Percentiles rank a stretch among this genome's conserved stretches.
phyloP scores from a whole-genome alignment of 2,888 invertebrate species.

The Plusia festucae region DNA sequence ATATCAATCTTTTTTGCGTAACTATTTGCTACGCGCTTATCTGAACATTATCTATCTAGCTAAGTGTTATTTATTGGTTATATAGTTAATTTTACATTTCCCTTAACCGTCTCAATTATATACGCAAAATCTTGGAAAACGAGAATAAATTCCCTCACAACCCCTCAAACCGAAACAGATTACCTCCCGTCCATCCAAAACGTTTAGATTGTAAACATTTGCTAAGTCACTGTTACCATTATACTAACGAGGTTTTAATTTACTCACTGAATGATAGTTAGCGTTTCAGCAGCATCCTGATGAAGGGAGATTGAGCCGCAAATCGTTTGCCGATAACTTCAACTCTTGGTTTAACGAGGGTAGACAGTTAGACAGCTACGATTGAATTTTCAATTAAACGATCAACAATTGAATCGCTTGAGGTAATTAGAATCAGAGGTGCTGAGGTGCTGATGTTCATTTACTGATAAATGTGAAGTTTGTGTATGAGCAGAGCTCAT shows the following conservation, averaged over 20 bases:
- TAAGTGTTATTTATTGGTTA: too few relatives aligned
- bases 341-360: slow-evolving; percentile 24
- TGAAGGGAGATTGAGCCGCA: slow-evolving; percentile 33
- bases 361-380: slow-evolving; percentile 7
- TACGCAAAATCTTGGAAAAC: background rate
- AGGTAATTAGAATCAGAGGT: slow-evolving; percentile 1
- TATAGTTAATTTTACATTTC: too few relatives aligned
- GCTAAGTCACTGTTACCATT: slow-evolving; percentile 43
- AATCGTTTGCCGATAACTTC: slow-evolving; percentile 50
- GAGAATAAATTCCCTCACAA: background rate
- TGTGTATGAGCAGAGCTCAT: background rate
- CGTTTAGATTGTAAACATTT: slow-evolving; percentile 34
- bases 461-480: background rate
- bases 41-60: too few relatives aligned
- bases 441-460: background rate
- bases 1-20: too few relatives aligned
- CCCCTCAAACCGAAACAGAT: background rate
- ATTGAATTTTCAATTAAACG: slow-evolving; percentile 27
- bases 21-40: too few relatives aligned
- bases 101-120: too few relatives aligned
- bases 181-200: background rate
- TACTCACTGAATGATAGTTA: slow-evolving; percentile 42
- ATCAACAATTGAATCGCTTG: slow-evolving; percentile 6
- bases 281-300: slow-evolving; percentile 25
- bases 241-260: slow-evolving; percentile 50